A percentile compares a stretch with the other conserved stretches of the same genome.
Evolutionary conservation across 2,888 invertebrate species (phyloP).

Genomic region (Plagiodera versicolora): DNA sequence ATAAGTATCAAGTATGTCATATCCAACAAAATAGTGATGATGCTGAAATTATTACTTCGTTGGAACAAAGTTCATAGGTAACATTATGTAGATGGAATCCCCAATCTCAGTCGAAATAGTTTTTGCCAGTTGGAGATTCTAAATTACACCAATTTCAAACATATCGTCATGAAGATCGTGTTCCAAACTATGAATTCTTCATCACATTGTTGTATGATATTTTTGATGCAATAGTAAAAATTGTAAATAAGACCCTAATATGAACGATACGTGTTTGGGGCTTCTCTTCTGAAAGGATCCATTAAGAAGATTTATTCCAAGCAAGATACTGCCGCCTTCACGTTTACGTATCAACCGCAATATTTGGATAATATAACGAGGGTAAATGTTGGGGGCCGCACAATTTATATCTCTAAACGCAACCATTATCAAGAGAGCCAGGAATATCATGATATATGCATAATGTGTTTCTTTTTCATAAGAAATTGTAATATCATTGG

Average conservation of each 20-base stretch:
- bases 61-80: no score
- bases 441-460: not conserved
- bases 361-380: not conserved
- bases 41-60: no score
- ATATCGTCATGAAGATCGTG: no score
- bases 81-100: no score
- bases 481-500: not conserved
- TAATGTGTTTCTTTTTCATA: not conserved
- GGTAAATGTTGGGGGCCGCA: not conserved
- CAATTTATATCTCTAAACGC: not conserved
- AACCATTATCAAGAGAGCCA: not conserved
- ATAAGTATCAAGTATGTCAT: no score
- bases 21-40: no score
- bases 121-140: no score
- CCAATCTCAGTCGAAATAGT: no score
- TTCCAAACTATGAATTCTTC: no score
- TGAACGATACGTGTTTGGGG: not conserved
- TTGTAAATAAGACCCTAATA: not conserved
- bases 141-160: no score
- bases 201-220: no score
- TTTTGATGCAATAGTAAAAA: no score
- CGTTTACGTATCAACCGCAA: not conserved
- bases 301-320: not conserved
- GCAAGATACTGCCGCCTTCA: not conserved
- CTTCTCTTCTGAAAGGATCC: not conserved